Base-by-base conservation (phyloP, 2,888 invertebrate genomes). In the Listrodromus nycthemerus region DNA sequence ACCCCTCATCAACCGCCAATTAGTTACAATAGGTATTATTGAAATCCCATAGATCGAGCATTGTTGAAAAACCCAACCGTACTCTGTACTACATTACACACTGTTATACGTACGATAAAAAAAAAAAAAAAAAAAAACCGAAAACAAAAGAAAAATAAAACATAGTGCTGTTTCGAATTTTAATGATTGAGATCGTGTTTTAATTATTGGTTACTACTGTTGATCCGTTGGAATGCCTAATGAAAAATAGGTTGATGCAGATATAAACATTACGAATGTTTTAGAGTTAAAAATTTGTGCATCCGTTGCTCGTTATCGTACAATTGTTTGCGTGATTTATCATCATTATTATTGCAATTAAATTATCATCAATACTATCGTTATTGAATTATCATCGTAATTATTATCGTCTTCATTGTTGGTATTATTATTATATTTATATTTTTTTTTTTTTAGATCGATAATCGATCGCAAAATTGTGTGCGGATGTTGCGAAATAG, bases 211-310 rank as follows among this genome's bases (percentile, higher is more conserved):
- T 83, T 83, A 82, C 83, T 71, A 85, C 80, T 87, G 84, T 73
- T 88, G 86, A 78, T 87, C 84, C 88, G 89, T 89, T 91, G 90
- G 91, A 92, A 92, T 92, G 92, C 91, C 87, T 92, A 91, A 92
- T 89, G 87, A 87, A 85, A 84, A 37, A 78, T 82, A 83, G 76
- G 80, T 77, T 66, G 48, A 58, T 48, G 48, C 86, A 89, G 41
- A 69, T 63, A 69, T 69, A 61, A 67, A 76, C 13, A 55, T 48
- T 87, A 85, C 83, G 84, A 90, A 89, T 90, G 89, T 90, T 90
- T 87, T 92, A 91, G 90, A 78, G 76, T 85, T 80, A 13, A n/a
- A 67, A 71, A 76, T 65, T 89, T 89, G 87, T 91, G 92, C 92
- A 91, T 92, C 90, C 87, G 84, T 87, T 89, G 89, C 88, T 90